Conservation (phyloP, 2,888 invertebrate genomes). For the Oasisia sp. region DNA sequence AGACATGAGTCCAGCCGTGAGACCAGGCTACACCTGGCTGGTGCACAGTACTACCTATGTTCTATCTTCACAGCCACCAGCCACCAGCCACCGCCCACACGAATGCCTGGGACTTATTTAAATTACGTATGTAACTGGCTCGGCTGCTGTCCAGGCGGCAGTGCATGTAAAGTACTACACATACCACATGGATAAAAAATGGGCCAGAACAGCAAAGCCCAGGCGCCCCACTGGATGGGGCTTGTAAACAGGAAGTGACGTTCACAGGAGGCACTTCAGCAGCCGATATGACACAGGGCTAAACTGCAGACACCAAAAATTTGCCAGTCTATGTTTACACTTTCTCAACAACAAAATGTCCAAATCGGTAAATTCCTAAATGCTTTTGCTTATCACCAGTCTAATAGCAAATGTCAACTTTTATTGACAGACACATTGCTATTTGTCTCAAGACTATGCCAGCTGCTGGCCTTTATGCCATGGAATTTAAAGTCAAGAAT, state of each 20-base stretch:
- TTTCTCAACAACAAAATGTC: background rate
- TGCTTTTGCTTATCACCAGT: background rate
- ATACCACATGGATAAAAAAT: background rate
- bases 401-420: no score
- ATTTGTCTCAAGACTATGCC: no score
- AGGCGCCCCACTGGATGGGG: background rate
- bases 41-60: background rate
- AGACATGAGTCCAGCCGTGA: background rate
- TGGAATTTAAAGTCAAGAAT: background rate
- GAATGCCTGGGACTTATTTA: background rate
- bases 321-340: background rate
- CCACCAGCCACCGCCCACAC: background rate
- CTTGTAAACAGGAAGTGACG: background rate
- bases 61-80: background rate
- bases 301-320: background rate
- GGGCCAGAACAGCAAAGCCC: background rate
- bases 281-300: background rate
- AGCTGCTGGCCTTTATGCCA: no score
- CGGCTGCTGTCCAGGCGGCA: background rate
- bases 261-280: no score
- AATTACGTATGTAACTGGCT: background rate
- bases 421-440: no score
- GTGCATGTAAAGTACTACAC: background rate
- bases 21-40: background rate
- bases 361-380: background rate